Evolutionary conservation across 2,888 invertebrate species (phyloP).

Genomic region (Pyrochroa serraticornis): DNA sequence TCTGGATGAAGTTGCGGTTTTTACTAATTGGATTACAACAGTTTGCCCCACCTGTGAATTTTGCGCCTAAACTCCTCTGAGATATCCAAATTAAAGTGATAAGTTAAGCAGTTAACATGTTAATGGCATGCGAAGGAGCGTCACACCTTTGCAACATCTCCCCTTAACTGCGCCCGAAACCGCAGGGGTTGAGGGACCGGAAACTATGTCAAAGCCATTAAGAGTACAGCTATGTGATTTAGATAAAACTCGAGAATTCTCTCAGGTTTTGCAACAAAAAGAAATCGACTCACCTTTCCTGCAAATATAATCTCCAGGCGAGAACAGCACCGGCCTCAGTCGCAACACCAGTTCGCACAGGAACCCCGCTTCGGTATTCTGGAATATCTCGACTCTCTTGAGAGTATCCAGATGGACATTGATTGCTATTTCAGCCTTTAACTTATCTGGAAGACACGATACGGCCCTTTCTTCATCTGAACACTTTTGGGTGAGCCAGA

Average conservation of each 20-base stretch:
- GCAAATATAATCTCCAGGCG: constrained; percentile 98
- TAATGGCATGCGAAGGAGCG: constrained; percentile 10
- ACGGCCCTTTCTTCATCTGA: constrained; percentile 97
- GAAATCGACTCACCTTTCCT: constrained; percentile 80
- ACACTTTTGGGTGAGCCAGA: constrained; percentile 98
- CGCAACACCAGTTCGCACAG: constrained; percentile 95
- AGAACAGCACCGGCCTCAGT: constrained; percentile 94
- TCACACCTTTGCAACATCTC: neutral
- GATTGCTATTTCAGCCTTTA: constrained; percentile 98
- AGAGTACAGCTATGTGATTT: neutral
- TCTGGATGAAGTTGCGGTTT: too few relatives aligned
- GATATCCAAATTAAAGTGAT: constrained; percentile 19
- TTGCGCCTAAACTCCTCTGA: neutral
- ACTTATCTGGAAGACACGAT: constrained; percentile 94
- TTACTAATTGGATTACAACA: too few relatives aligned
- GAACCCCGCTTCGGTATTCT: constrained; percentile 99
- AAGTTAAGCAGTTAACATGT: constrained; percentile 16
- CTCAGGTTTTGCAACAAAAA: neutral
- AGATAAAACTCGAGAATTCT: constrained; percentile 14
- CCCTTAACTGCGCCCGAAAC: neutral
- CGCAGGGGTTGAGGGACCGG: neutral
- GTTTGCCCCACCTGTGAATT: too few relatives aligned
- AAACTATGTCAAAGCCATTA: constrained; percentile 24
- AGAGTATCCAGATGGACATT: constrained; percentile 98
- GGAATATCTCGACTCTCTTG: constrained; percentile 97